A percentile compares a stretch with the other conserved stretches of the same genome.
These are phyloP conservation scores for Oscarella lobularis DNA, from an alignment of 37 sponge, comb jelly and placozoan species.

Conservation along the genomic window DNA sequence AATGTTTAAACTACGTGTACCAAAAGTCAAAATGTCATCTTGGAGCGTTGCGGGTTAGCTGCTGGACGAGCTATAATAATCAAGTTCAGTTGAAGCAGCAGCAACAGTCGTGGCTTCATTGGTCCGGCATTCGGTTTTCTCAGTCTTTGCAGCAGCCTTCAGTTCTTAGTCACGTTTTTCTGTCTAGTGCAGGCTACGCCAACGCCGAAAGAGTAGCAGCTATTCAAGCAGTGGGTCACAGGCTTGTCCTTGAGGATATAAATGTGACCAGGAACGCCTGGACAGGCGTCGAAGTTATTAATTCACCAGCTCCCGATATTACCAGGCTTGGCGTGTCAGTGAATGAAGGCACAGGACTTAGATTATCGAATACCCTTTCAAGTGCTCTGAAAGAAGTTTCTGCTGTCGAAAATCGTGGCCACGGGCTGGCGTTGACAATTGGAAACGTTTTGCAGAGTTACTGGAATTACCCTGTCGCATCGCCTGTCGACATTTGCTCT, in stretches of 20 bases:
- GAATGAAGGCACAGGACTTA: not conserved
- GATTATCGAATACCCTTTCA: not conserved
- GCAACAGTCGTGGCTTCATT: not conserved
- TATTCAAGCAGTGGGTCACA: not conserved
- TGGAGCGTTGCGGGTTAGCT: not conserved
- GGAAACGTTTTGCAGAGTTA: not conserved
- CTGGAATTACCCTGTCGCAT: not conserved
- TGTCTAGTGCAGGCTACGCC: not conserved
- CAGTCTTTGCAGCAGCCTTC: not conserved
- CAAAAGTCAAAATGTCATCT: not conserved
- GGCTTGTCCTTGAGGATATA: not conserved
- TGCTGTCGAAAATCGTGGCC: not conserved
- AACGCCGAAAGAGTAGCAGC: not conserved
- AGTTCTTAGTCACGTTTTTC: not conserved
- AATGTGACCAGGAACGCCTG: not conserved
- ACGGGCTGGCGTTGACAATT: not conserved
- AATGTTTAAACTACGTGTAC: not conserved
- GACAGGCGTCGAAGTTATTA: not conserved
- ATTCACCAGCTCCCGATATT: not conserved
- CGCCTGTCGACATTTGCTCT: not conserved
- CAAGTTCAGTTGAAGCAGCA: too few relatives aligned
- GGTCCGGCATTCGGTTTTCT: not conserved
- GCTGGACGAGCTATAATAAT: not conserved
- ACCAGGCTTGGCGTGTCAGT: not conserved
- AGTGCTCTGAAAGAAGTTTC: not conserved